These are phyloP conservation scores for Mungos mungo DNA, from an alignment of 2,113 vertebrate species.

Conservation along the genomic window DNA sequence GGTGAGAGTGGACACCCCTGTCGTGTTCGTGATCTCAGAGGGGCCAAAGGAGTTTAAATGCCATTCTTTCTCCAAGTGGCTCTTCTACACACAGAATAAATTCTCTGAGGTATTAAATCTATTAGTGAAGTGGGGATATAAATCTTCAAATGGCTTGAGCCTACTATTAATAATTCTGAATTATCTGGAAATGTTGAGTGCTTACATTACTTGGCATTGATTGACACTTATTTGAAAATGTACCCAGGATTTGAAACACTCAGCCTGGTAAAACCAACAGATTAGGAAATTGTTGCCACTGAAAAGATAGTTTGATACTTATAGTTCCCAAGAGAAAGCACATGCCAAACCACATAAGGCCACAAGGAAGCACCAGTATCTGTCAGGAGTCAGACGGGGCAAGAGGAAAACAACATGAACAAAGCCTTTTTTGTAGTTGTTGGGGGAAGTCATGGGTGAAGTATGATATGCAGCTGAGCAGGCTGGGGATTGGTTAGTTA, in stretches of 20 bases:
- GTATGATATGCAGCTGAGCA: background rate
- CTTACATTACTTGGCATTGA: background rate
- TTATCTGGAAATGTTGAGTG: background rate
- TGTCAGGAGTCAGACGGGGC: background rate
- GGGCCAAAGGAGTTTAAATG: background rate
- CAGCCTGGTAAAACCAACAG: background rate
- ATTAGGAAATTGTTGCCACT: background rate
- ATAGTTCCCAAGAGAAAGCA: background rate
- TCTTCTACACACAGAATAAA: background rate
- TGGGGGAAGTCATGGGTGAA: no score
- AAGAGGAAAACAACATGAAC: background rate
- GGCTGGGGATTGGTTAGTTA: background rate
- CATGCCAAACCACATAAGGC: no score
- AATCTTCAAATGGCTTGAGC: background rate
- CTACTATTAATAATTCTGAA: background rate
- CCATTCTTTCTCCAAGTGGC: background rate
- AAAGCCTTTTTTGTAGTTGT: background rate
- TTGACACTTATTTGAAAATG: background rate
- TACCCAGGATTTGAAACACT: background rate
- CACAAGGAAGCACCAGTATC: background rate
- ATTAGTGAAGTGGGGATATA: background rate
- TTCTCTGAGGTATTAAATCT: background rate
- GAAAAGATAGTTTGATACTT: background rate
- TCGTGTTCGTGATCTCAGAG: no score
- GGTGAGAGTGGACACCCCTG: no score